These are phyloP conservation scores for Pseudomyrmex sp. DNA, from an alignment of 1,140 invertebrate genomes.

Conservation along the genomic window DNA sequence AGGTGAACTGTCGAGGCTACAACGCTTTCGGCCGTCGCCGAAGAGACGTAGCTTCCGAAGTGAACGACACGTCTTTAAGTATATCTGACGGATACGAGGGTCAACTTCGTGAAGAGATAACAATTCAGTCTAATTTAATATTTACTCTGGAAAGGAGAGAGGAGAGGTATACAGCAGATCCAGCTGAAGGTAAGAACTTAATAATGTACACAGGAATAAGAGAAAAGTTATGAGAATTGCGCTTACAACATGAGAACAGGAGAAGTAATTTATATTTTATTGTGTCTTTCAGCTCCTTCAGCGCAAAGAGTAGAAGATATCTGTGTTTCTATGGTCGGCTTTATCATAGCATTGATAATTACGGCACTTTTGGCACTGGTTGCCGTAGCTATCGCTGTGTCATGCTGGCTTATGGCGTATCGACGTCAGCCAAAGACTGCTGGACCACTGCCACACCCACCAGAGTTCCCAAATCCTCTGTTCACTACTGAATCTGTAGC, in stretches of 20 bases:
- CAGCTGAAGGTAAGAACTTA: slow-evolving; percentile 88
- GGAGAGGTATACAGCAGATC: slow-evolving; percentile 86
- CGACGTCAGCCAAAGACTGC: slow-evolving; percentile 93
- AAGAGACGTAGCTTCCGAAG: slow-evolving; percentile 88
- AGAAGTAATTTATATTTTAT: neutral
- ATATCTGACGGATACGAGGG: slow-evolving; percentile 89
- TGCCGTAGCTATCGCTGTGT: slow-evolving; percentile 96
- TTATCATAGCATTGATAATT: slow-evolving; percentile 96
- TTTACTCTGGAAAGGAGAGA: slow-evolving; percentile 94
- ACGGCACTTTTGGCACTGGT: slow-evolving; percentile 96
- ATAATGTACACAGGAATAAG: neutral
- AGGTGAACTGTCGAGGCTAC: slow-evolving; percentile 96
- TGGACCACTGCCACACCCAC: slow-evolving; percentile 96
- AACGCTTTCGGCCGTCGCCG: slow-evolving; percentile 94
- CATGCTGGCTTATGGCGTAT: slow-evolving; percentile 97
- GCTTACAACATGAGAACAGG: neutral
- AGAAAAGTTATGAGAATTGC: neutral
- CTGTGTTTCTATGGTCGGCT: slow-evolving; percentile 96
- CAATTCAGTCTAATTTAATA: slow-evolving; percentile 96
- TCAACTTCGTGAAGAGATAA: slow-evolving; percentile 96
- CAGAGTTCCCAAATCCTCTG: slow-evolving; percentile 97
- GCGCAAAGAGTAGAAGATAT: slow-evolving; percentile 92
- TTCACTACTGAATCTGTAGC: slow-evolving; percentile 93
- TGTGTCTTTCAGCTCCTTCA: slow-evolving; percentile 86
- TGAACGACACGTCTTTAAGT: slow-evolving; percentile 87